Percentiles rank a stretch among this genome's conserved stretches.
phyloP scores from a whole-genome alignment of 2,113 vertebrate genomes.

The Panthera tigris region DNA sequence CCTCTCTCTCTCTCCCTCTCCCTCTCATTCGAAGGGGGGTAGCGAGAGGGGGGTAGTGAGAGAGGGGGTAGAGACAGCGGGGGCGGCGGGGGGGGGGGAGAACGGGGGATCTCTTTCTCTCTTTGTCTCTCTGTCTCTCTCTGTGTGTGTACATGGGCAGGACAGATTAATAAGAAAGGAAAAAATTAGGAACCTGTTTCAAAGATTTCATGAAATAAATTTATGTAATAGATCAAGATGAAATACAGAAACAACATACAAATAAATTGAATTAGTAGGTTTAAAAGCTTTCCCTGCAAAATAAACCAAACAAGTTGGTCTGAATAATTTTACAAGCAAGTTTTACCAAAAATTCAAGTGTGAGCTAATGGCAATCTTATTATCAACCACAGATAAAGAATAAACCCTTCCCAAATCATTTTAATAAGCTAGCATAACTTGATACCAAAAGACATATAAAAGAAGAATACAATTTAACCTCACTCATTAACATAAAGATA shows the following conservation, averaged over 20 bases:
- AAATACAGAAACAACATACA: neutral
- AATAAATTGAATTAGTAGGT: neutral
- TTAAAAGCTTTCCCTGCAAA: neutral
- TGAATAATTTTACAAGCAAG: neutral
- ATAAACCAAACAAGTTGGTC: neutral
- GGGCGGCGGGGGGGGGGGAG: too few relatives aligned
- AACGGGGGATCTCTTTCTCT: too few relatives aligned
- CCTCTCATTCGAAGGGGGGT: too few relatives aligned
- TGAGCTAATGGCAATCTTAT: neutral
- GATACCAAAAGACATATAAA: neutral
- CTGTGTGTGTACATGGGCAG: too few relatives aligned
- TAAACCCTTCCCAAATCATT: neutral
- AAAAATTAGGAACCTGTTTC: neutral
- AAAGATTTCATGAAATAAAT: neutral
- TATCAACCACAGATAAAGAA: neutral
- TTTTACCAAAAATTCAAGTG: neutral
- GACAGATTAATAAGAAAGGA: neutral
- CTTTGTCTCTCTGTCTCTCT: too few relatives aligned
- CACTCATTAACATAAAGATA: neutral
- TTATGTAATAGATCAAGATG: neutral
- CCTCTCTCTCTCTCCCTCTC: too few relatives aligned
- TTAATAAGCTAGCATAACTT: neutral
- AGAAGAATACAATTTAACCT: neutral
- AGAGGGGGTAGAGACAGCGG: too few relatives aligned
- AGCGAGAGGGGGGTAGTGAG: too few relatives aligned